Percentiles rank a stretch among this genome's conserved stretches.
These are phyloP conservation scores for Lepus oiostolus DNA, from an alignment of 2,797 vertebrate genomes.

Conservation along the genomic window DNA sequence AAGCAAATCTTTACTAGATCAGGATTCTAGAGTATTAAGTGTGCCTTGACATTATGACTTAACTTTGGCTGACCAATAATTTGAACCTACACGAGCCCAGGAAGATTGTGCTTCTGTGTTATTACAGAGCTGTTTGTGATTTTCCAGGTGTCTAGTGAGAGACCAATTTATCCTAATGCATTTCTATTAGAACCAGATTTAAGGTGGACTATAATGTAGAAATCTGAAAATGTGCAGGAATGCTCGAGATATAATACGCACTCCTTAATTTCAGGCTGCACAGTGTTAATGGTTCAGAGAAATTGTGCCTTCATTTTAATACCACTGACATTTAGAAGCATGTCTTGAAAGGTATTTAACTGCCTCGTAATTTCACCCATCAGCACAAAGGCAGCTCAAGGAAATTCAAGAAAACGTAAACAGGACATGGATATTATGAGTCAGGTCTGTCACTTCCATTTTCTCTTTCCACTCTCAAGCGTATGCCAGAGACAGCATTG, in stretches of 20 bases:
- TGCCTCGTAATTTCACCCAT: background rate
- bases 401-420: conserved; percentile 10
- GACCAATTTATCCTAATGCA: background rate
- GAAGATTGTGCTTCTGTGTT: background rate
- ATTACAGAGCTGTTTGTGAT: background rate
- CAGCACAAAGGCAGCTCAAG: background rate
- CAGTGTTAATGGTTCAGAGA: background rate
- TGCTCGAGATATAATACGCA: background rate
- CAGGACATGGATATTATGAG: background rate
- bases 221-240: background rate
- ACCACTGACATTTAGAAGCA: background rate
- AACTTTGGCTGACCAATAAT: background rate
- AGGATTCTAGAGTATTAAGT: no score
- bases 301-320: background rate
- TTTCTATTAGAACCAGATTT: background rate
- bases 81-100: background rate
- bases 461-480: conserved; percentile 7
- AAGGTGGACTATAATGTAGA: background rate
- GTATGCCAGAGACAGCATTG: background rate
- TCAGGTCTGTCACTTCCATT: background rate
- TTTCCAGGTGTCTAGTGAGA: background rate
- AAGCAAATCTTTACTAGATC: no score
- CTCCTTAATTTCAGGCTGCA: background rate
- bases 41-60: background rate
- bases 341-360: background rate